Conservation (phyloP, 1,140 invertebrate genomes). For the Trachymyrmex septentrionalis region DNA sequence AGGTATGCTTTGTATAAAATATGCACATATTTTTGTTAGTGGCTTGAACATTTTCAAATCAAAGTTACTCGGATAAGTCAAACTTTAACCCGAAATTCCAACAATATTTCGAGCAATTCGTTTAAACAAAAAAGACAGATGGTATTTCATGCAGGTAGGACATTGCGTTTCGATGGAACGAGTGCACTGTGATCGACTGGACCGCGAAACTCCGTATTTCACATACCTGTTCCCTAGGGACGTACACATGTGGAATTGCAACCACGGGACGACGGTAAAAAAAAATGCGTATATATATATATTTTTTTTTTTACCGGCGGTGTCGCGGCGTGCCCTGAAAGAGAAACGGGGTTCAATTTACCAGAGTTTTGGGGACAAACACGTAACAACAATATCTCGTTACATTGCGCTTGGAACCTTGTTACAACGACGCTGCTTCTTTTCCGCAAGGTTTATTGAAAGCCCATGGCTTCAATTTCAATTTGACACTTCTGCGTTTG, state of each 20-base stretch:
- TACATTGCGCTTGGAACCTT: conserved; percentile 44
- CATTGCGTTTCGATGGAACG: not conserved
- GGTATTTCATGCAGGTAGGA: conserved; percentile 31
- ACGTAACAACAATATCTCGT: conserved; percentile 54
- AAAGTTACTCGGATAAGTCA: not conserved
- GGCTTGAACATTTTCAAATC: not conserved
- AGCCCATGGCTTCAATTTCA: not conserved
- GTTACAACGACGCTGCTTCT: conserved; percentile 16
- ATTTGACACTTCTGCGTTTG: not conserved
- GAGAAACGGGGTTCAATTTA: conserved; percentile 38
- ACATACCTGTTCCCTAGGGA: conserved; percentile 43
- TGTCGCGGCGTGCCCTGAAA: conserved; percentile 4
- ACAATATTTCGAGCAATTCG: not conserved
- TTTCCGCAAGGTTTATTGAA: conserved; percentile 25
- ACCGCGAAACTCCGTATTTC: conserved; percentile 48
- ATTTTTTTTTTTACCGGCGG: not conserved
- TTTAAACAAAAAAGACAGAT: not conserved
- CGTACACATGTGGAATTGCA: conserved; percentile 55
- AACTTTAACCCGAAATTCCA: conserved; percentile 4
- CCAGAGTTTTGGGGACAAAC: conserved; percentile 47
- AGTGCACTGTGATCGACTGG: not conserved
- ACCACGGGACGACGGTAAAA: conserved; percentile 18
- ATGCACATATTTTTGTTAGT: not conserved
- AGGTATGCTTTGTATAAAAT: not conserved
- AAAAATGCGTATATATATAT: conserved; percentile 22